Evolutionary conservation across 2,113 vertebrate species (phyloP), one percentile per base, ranked within the genome.

Genomic region (Rallus limicola): DNA sequence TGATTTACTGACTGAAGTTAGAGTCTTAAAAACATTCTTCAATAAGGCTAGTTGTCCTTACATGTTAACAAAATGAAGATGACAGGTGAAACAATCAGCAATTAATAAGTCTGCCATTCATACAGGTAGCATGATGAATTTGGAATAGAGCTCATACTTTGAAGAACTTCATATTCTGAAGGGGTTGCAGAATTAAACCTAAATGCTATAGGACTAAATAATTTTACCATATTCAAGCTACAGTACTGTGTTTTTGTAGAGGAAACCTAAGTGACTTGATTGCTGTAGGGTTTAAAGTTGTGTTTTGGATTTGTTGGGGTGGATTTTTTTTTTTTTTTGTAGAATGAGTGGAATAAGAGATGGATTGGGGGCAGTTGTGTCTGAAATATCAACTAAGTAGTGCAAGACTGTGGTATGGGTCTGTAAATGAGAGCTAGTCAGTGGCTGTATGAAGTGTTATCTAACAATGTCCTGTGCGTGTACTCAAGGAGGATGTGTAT

Each of bases 21-120:
- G 96, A 88, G 94, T 65, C 79, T 97, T 55, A 71, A 86, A 98
- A 95, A 50, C 26, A 44, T 84, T 76, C 70, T 91, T 96, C 97
- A 97, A 96, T 96, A 97, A 97, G 83, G 82, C 79, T 65, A 82
- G 71, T 96, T 97, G 90, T 59, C 97, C 96, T 96, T 93, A 65
- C 94, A 75, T 91, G 88, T 96, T 97, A 98, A 92, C 82, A 96
- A 83, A 97, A 97, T 94, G 86, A 87, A 88, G 46, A 58, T 70
- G 92, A 95, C 93, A 93, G 90, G 77, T 83, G 97, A 96, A 95
- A 90, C 94, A 97, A 95, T 98, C 94, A 95, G 76, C 83, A 67
- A 56, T 93, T 94, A 97, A 97, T 97, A 89, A 59, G 58, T 91
- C 93, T 96, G 94, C 93, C 85, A 93, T 96, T 97, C 92, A 88